Percentiles rank a stretch among this genome's conserved stretches.
phyloP scores from a whole-genome alignment of 1,140 invertebrate genomes.

The Lordiphosa stackelbergi region DNA sequence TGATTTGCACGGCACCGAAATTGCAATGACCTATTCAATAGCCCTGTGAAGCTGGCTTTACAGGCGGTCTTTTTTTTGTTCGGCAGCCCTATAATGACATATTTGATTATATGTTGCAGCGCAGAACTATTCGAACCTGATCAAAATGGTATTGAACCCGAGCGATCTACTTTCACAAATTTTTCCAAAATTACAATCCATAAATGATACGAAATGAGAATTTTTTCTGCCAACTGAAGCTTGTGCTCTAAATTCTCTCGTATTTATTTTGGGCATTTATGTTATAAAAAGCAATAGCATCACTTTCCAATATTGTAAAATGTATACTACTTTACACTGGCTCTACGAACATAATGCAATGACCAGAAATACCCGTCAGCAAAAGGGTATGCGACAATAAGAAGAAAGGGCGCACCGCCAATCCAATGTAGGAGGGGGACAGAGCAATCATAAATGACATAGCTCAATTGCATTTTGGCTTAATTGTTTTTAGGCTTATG shows the following conservation, averaged over 20 bases:
- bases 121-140: too few relatives aligned
- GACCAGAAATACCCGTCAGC: conserved; percentile 3
- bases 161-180: too few relatives aligned
- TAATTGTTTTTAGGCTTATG: conserved; percentile 73
- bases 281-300: neutral
- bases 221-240: too few relatives aligned
- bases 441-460: conserved; percentile 65
- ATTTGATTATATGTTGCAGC: neutral
- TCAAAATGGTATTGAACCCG: too few relatives aligned
- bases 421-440: conserved; percentile 1
- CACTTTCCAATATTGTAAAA: too few relatives aligned
- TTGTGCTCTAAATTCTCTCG: too few relatives aligned
- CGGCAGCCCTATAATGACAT: neutral
- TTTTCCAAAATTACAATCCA: too few relatives aligned
- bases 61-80: too few relatives aligned
- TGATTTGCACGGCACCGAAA: conserved; percentile 23
- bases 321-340: too few relatives aligned
- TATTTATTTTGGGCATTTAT: neutral
- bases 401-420: conserved; percentile 21
- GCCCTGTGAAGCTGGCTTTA: too few relatives aligned
- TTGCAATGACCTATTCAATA: conserved; percentile 27
- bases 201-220: too few relatives aligned
- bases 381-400: conserved; percentile 2
- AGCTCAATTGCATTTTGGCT: conserved; percentile 75
- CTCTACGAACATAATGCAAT: neutral